phyloP scores from a whole-genome alignment of 2,797 vertebrate species.

The Potorous gilbertii region DNA sequence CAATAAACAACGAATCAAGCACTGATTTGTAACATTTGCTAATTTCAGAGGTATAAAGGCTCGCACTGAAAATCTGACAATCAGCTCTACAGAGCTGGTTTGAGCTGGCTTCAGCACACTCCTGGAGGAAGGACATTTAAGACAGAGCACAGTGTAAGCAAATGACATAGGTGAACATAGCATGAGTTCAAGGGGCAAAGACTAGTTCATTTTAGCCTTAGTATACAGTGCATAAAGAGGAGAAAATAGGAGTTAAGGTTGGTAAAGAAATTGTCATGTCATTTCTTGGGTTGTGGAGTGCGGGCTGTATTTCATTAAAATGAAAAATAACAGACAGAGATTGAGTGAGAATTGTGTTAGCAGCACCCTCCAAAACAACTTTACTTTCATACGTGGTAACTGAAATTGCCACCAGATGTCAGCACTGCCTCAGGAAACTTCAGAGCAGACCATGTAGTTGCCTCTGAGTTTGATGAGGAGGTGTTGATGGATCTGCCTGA shows the following conservation, averaged over 20 bases:
- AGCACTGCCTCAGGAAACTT: constrained; percentile 36
- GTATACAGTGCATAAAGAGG: constrained; percentile 11
- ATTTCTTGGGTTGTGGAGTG: not conserved
- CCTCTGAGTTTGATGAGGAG: not conserved
- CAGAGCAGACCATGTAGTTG: not conserved
- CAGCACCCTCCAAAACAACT: not conserved
- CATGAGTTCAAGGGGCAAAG: not conserved
- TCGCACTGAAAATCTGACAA: not conserved
- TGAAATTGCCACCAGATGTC: constrained; percentile 59
- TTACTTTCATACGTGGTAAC: not conserved
- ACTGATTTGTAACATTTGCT: not conserved
- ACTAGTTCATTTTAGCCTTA: not conserved
- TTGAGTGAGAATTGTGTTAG: not conserved
- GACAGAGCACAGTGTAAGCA: not conserved
- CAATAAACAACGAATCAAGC: not conserved
- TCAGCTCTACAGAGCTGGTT: not conserved
- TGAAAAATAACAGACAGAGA: not conserved
- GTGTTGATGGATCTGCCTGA: not conserved
- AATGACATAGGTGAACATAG: not conserved
- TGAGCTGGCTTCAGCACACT: not conserved
- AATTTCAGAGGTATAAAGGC: not conserved
- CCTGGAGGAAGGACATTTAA: not conserved
- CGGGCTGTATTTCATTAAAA: not conserved
- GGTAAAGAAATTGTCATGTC: constrained; percentile 11
- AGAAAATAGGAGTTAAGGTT: constrained; percentile 7